Evolutionary conservation across 2,797 vertebrate genomes (phyloP).

Genomic region (Danio choprae): DNA sequence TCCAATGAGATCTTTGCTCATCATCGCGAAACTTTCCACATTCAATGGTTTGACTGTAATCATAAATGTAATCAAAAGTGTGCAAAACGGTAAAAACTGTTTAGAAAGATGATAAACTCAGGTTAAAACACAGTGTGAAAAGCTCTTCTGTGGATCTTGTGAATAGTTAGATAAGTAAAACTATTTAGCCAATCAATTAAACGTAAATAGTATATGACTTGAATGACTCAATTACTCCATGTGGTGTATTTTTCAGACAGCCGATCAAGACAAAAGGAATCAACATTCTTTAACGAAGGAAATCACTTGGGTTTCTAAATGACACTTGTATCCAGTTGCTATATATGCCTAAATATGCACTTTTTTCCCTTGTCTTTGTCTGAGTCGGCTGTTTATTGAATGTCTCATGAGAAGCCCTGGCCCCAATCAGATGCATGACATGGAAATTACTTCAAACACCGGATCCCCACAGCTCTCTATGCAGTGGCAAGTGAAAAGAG

Average conservation of each 20-base stretch:
- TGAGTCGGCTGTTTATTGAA: conserved; percentile 27
- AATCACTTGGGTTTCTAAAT: neutral
- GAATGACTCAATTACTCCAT: neutral
- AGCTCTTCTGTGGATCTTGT: no score
- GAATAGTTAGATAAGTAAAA: neutral
- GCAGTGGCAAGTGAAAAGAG: conserved; percentile 33
- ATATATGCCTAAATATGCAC: neutral
- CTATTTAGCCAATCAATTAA: neutral
- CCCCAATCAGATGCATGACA: conserved; percentile 29
- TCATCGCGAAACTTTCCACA: no score
- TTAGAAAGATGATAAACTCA: no score
- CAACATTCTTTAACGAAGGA: conserved; percentile 18
- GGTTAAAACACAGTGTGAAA: no score
- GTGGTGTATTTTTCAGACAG: conserved; percentile 31
- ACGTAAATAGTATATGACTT: neutral
- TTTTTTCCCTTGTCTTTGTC: conserved; percentile 8
- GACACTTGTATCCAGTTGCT: neutral
- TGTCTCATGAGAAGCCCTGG: conserved; percentile 22
- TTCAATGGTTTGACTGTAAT: no score
- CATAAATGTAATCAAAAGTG: no score
- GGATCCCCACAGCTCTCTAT: conserved; percentile 2
- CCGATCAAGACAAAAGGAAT: conserved; percentile 14
- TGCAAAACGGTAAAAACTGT: no score
- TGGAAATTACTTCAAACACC: conserved; percentile 30
- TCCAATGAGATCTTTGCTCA: no score